These are phyloP conservation scores for Karalla daura DNA, from an alignment of 2,797 vertebrate genomes.

Conservation along the genomic window DNA sequence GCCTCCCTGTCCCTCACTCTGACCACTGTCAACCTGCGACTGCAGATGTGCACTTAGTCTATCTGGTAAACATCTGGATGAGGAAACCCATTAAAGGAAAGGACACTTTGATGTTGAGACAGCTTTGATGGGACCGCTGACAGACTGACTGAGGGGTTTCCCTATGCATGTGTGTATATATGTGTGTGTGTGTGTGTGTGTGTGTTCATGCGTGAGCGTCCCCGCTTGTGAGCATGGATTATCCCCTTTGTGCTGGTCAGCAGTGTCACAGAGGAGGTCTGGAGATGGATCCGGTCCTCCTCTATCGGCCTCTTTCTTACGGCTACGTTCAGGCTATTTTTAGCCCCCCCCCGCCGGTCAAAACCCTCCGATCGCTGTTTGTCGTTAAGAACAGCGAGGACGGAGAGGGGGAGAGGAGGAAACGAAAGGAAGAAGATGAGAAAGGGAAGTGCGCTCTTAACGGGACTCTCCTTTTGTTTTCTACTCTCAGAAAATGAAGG, in stretches of 20 bases:
- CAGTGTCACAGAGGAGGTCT: not conserved
- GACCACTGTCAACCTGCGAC: not conserved
- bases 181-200: not conserved
- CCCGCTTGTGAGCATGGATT: not conserved
- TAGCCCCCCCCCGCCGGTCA: too few species aligned
- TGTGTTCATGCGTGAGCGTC: not conserved
- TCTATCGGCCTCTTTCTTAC: not conserved
- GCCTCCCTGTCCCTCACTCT: not conserved
- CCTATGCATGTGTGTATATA: not conserved
- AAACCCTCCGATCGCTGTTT: too few species aligned
- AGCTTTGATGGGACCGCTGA: not conserved
- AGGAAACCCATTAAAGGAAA: not conserved
- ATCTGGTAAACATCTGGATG: not conserved
- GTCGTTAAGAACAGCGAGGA: not conserved
- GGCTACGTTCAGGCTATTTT: too few species aligned
- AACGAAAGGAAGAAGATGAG: too few species aligned
- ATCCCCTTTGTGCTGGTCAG: constrained; percentile 17
- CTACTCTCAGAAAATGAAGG: too few species aligned
- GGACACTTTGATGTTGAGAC: not conserved
- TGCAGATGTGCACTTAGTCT: not conserved
- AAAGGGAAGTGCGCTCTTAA: too few species aligned
- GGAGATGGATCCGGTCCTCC: not conserved
- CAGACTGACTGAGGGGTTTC: not conserved
- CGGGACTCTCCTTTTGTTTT: too few species aligned
- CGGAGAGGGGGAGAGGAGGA: too few species aligned